A percentile compares a stretch with the other conserved stretches of the same genome.
These are phyloP conservation scores for Paraescarpia echinospica DNA, from an alignment of 1,140 invertebrate species.

Conservation along the genomic window DNA sequence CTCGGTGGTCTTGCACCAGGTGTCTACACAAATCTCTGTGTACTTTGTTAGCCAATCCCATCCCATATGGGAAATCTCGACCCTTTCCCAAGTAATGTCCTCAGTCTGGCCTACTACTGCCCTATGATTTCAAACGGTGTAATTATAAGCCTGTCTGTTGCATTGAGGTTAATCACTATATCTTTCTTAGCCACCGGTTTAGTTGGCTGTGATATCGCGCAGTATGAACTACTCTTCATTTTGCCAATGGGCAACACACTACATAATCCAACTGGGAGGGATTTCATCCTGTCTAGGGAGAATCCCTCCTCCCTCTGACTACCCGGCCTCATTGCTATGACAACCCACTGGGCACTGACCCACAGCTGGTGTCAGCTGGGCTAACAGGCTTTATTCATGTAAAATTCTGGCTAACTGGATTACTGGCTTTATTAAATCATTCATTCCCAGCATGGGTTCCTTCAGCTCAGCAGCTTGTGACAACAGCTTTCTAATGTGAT, in stretches of 20 bases:
- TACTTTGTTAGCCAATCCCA: neutral
- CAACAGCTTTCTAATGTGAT: neutral
- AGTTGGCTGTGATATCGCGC: neutral
- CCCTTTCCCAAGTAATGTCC: neutral
- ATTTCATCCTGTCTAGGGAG: neutral
- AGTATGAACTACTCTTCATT: neutral
- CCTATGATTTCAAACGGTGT: neutral
- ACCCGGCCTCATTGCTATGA: neutral
- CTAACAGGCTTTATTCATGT: neutral
- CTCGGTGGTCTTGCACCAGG: neutral
- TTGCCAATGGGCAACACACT: neutral
- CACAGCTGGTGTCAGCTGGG: neutral
- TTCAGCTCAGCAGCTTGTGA: neutral
- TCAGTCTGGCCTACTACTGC: neutral
- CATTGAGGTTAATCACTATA: neutral
- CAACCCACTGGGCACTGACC: neutral
- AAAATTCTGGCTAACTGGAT: slow-evolving; percentile 1
- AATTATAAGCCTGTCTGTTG: neutral
- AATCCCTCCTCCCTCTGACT: neutral
- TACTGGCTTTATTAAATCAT: neutral
- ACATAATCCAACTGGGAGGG: neutral
- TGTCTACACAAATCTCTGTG: neutral
- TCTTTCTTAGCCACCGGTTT: neutral
- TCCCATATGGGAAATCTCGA: neutral
- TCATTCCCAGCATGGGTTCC: neutral